Base-by-base conservation (phyloP, 2,113 vertebrate species). In the Megaleporinus macrocephalus region DNA sequence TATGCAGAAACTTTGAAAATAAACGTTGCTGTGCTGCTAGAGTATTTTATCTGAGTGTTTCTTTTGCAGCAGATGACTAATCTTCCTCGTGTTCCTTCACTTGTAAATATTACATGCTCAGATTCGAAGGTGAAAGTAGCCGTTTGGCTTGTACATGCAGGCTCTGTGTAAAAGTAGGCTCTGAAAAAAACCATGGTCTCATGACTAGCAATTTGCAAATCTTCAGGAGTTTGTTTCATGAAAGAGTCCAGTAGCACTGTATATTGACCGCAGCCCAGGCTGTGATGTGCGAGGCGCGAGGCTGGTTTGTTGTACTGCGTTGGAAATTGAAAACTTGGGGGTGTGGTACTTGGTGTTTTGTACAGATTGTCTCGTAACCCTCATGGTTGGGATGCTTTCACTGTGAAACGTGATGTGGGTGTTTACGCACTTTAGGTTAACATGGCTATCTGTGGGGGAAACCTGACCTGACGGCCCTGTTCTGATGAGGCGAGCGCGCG, bases 381-480 rank as follows among this genome's bases (percentile, higher is more conserved):
- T 83, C 61, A 80, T 83, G 75, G 76, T 80, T 86, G 86, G 7
- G 53, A 79, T 83, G 76, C 73, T 86, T 85, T 85, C 75, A 75
- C 75, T 81, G 83, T 81, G 90, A 86, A 91, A 91, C 88, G 84
- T 36, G 88, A 91, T 86, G 90, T 91, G 85, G 14, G 77, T 91
- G 90, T 93, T 93, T 93, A 89, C 90, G 84, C 87, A 89, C 92
- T 89, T 89, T 92, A 87, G 88, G 92, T 91, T 94, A 92, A 92
- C 91, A 89, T 81, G 81, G 89, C 89, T 91, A 91, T 91, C 92
- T 89, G 86, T 78, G 72, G 83, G 76, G 61, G 88, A 88, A 93
- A 92, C 89, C 73, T 49, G 90, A 92, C 84, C 89, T 62, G 63
- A 24, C 71, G 49, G 62, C 86, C 84, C 81, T 86, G 83, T 90